Base-by-base conservation (phyloP, 2,888 invertebrate species). In the Tachina fera region DNA sequence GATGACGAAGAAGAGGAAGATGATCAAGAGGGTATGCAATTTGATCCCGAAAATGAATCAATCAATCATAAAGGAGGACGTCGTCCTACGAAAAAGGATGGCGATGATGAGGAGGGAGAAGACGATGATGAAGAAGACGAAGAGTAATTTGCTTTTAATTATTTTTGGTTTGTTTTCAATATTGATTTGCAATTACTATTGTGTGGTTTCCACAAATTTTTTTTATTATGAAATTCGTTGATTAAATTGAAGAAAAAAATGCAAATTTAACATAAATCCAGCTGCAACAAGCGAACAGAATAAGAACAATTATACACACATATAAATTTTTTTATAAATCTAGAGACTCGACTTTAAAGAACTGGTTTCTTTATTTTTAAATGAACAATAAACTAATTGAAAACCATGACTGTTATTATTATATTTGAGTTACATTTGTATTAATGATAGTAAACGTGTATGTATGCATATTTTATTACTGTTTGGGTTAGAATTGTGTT, bases 1-100 rank as follows among this genome's bases (percentile, higher is more conserved):
- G 97, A 97, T 88, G 97, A 96, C 13, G 97, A 97, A 89, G 97
- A 97, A 87, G 95, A 95, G 77, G 96, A 95, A 76, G 94, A 94
- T 65, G 94, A 94, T 72, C 94, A 93, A 75, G 93, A 92, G 60
- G 93, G 93, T 77, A 93, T 92, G 89, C 92, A 93, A 86, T 93
- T 93, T 75, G 93, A 93, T 88, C 91, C 91, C 6, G 91, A 91
- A 16, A 90, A 90, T 86, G 91, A 91, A 77, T 83, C 86, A 10
- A 90, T 91, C 75, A 91, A 91, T 87, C 90, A 91, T 61, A 91
- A 88, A 83, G 80, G 92, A 86, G 39, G 91, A 89, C 83, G 91
- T 56, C 70, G 75, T n/a, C 71, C 51, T 31, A 89, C 88, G 19
- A 89, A 89, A 11, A 89, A 89, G 9, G 88, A 88, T 5, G 88